Evolutionary conservation across 2,797 vertebrate species (phyloP).

Genomic region (Fistularia commersonii): DNA sequence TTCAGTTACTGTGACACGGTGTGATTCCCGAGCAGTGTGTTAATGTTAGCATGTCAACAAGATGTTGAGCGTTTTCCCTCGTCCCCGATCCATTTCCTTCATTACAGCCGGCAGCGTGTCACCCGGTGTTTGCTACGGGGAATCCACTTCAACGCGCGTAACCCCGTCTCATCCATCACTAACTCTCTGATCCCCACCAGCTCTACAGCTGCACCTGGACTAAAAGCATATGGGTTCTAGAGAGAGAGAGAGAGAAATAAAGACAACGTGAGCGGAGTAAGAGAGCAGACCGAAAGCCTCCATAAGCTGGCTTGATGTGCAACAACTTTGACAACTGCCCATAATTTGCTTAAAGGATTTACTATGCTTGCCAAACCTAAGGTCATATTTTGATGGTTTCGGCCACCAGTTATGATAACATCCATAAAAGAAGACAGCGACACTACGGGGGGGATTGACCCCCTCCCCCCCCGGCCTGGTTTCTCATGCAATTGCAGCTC

Average conservation of each 20-base stretch:
- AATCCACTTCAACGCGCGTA: slow-evolving; percentile 42
- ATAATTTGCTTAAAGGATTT: too few species aligned
- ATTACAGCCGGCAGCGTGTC: slow-evolving; percentile 29
- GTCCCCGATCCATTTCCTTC: slow-evolving; percentile 16
- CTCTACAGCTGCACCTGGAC: slow-evolving; percentile 42
- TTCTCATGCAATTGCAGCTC: too few species aligned
- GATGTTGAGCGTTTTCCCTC: slow-evolving; percentile 43
- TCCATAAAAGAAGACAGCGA: too few species aligned
- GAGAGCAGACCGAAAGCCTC: slow-evolving; percentile 10
- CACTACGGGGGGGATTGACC: too few species aligned
- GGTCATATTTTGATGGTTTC: too few species aligned
- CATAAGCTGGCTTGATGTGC: slow-evolving; percentile 2
- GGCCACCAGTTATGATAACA: too few species aligned
- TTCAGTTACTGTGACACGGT: slow-evolving; percentile 1
- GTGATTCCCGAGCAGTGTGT: slow-evolving; percentile 2
- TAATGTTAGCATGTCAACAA: slow-evolving; percentile 4
- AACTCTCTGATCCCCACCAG: slow-evolving; percentile 35
- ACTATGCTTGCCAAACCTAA: too few species aligned
- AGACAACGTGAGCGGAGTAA: slow-evolving; percentile 22
- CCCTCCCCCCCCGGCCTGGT: too few species aligned
- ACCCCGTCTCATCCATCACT: neutral
- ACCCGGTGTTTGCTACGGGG: slow-evolving; percentile 29
- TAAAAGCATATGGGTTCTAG: slow-evolving; percentile 23
- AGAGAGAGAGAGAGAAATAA: slow-evolving; percentile 18
- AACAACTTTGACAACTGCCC: neutral